A percentile compares a stretch with the other conserved stretches of the same genome.
Evolutionary conservation across 2,888 invertebrate genomes (phyloP).

Genomic region (Conops quadrifasciatus): DNA sequence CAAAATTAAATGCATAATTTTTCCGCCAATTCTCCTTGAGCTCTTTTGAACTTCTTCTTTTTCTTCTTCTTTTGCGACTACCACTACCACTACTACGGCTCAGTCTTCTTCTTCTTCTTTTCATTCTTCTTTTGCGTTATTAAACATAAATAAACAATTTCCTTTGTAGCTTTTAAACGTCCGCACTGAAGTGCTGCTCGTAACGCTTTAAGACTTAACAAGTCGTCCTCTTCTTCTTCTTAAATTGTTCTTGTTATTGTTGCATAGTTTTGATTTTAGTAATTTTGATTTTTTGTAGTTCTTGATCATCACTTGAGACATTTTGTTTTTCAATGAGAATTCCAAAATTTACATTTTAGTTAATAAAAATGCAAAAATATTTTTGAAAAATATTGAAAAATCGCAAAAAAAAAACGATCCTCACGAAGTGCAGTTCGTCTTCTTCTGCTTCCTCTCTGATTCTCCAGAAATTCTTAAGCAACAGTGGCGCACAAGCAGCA

Average conservation of each 20-base stretch:
- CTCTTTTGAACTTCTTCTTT: neutral
- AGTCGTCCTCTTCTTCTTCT: constrained; percentile 25
- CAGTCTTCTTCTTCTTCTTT: neutral
- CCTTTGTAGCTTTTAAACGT: neutral
- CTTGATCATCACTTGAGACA: neutral
- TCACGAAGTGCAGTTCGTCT: no score
- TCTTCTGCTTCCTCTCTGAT: no score
- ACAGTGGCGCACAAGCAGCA: no score
- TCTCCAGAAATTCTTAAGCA: no score
- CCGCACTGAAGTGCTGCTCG: no score
- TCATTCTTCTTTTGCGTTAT: neutral
- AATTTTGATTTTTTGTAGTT: neutral
- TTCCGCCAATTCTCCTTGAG: constrained; percentile 9
- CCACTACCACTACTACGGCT: neutral
- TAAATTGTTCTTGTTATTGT: constrained; percentile 24
- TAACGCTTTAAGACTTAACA: no score
- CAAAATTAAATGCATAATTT: constrained; percentile 23
- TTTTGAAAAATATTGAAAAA: neutral
- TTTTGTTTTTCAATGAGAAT: neutral
- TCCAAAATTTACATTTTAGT: neutral
- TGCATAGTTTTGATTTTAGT: constrained; percentile 24
- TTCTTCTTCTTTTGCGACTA: neutral
- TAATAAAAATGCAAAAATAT: neutral
- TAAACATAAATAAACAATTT: constrained; percentile 1
- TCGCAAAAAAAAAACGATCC: no score